Conservation (phyloP, 1,140 invertebrate genomes). For the Camponotus floridanus region DNA sequence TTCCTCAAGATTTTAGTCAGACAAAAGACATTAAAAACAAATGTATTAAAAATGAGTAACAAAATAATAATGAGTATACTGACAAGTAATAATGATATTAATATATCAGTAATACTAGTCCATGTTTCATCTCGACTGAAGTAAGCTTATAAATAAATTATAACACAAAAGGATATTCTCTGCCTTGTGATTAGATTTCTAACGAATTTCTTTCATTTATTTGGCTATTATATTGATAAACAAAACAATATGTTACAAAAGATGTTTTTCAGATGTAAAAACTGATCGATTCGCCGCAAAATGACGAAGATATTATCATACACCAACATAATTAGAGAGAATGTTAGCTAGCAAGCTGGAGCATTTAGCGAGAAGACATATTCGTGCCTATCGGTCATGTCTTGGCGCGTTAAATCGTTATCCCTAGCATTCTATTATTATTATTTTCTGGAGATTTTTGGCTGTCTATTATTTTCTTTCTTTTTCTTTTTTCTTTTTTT, state of each 20-base stretch:
- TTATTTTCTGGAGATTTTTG: background rate
- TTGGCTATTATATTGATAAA: background rate
- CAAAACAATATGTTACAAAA: conserved; percentile 13
- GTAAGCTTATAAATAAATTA: conserved; percentile 29
- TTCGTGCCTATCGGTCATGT: conserved; percentile 59
- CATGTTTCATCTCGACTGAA: conserved; percentile 49
- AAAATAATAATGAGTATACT: conserved; percentile 31
- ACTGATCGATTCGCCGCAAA: background rate
- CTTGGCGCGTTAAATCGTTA: conserved; percentile 23
- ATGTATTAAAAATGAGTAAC: conserved; percentile 26
- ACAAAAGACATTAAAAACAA: background rate
- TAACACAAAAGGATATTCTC: conserved; percentile 35
- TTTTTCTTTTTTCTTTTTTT: conserved; percentile 19
- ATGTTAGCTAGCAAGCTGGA: conserved; percentile 6
- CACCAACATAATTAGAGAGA: background rate
- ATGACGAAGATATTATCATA: background rate
- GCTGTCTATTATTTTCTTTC: background rate
- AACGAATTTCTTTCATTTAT: conserved; percentile 33
- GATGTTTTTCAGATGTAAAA: conserved; percentile 9
- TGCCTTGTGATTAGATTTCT: conserved; percentile 51
- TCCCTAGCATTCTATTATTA: conserved; percentile 4
- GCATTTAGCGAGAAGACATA: conserved; percentile 48
- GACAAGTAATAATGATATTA: conserved; percentile 19
- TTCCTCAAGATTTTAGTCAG: conserved; percentile 19
- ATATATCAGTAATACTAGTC: conserved; percentile 16